Base-by-base conservation (phyloP, 2,113 vertebrate genomes). In the Tychaedon coryphoeus region DNA sequence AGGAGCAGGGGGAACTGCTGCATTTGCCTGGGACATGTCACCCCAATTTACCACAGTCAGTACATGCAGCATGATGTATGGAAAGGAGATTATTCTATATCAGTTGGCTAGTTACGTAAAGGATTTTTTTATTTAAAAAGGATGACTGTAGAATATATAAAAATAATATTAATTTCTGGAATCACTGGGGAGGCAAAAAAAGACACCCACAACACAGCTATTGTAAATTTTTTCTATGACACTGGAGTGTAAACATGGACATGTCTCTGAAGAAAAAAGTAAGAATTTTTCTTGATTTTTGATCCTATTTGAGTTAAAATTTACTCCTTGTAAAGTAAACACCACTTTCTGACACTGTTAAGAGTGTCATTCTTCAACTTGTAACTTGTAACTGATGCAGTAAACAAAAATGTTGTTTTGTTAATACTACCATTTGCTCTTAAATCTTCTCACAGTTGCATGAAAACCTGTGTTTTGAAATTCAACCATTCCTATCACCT, bases 331-430 rank as follows among this genome's bases (percentile, higher is more conserved):
- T 51, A 80, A 79, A 90, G 82, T 88, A 90, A 97, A 92, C 2
- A 13, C 67, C 58, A 56, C 33, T 90, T 86, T 43, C 76, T 95
- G 86, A 96, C 95, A 80, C 86, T 95, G 94, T 83, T 93, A 86
- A 84, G 65, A 74, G 91, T 90, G 91, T 93, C 79, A 74, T 92
- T 92, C 79, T 36, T 88, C 79, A 86, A 95, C 56, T 84, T 84
- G 79, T 60, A 83, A 70, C 83, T 92, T 93, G 86, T 92, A 90
- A 88, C 61, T 93, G 75, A 86, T 92, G 72, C 91, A 88, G 95
- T 96, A 95, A 96, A 96, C 92, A 96, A 96, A 92, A 96, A 93
- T 86, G 82, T 94, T 94, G 85, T 90, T 93, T 93, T 74, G 83
- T 93, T 95, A 95, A 66, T 92, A 40, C 78, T 94, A 26, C 88